Evolutionary conservation across 1,140 invertebrate species (phyloP).

Genomic region (Tetramorium simillimum): DNA sequence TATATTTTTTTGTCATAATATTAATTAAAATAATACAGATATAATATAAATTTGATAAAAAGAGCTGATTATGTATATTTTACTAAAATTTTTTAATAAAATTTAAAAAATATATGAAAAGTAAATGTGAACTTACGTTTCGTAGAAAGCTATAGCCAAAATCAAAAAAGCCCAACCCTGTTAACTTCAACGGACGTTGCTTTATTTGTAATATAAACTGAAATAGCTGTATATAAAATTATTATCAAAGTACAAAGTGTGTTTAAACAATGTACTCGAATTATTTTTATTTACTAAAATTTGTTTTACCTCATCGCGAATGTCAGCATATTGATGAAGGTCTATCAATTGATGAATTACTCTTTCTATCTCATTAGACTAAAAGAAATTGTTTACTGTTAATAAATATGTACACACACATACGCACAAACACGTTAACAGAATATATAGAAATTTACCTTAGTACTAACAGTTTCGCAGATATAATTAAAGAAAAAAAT

Average conservation of each 20-base stretch:
- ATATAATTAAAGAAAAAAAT: slow-evolving; percentile 2
- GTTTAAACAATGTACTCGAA: background rate
- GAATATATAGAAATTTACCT: slow-evolving; percentile 12
- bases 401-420: background rate
- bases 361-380: background rate
- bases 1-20: background rate
- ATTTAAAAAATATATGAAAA: background rate
- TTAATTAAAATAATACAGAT: background rate
- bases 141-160: slow-evolving; percentile 21
- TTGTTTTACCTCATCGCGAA: slow-evolving; percentile 6
- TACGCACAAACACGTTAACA: background rate
- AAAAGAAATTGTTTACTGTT: background rate
- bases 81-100: too few species aligned
- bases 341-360: background rate
- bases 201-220: slow-evolving; percentile 5
- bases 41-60: background rate
- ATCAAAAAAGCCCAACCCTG: background rate
- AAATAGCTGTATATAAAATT: background rate
- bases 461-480: slow-evolving; percentile 8
- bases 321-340: background rate
- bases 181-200: background rate
- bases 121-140: background rate
- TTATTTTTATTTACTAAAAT: background rate
- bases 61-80: too few species aligned
- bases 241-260: background rate